phyloP scores from a whole-genome alignment of 1,140 invertebrate genomes.

The Phthorimaea operculella region DNA sequence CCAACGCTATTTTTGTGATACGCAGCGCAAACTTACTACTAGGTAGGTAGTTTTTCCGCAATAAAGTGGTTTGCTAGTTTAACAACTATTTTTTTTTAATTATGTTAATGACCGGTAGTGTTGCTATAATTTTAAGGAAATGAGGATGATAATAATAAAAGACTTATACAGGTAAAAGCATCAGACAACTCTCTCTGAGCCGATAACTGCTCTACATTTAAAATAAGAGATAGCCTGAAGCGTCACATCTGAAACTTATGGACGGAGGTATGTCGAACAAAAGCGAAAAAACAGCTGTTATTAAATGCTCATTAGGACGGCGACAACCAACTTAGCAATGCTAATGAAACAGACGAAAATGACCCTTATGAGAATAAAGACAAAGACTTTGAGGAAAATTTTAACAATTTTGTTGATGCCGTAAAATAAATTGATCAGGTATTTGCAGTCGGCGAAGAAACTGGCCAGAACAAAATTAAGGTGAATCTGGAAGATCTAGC shows the following conservation, averaged over 20 bases:
- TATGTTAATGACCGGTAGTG: too few relatives aligned
- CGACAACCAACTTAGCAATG: conserved; percentile 12
- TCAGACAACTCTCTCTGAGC: too few relatives aligned
- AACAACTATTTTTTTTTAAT: too few relatives aligned
- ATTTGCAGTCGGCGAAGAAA: background rate
- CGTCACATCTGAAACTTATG: conserved; percentile 17
- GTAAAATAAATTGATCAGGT: background rate
- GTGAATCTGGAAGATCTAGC: background rate
- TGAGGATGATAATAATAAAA: too few relatives aligned
- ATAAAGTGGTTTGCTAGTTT: too few relatives aligned
- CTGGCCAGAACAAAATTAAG: background rate
- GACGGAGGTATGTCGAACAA: conserved; percentile 18
- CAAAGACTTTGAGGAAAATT: background rate
- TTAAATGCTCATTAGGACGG: conserved; percentile 24
- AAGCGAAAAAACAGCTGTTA: conserved; percentile 22
- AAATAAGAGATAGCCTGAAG: conserved; percentile 16
- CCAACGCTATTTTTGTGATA: too few relatives aligned
- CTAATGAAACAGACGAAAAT: background rate
- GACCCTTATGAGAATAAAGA: background rate
- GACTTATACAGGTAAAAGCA: too few relatives aligned
- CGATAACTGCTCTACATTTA: background rate
- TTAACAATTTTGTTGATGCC: background rate
- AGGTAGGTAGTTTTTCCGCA: too few relatives aligned
- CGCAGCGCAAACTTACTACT: too few relatives aligned
- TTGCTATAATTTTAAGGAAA: too few relatives aligned